These are phyloP conservation scores for Anableps anableps DNA, from an alignment of 2,797 vertebrate genomes.

Conservation along the genomic window DNA sequence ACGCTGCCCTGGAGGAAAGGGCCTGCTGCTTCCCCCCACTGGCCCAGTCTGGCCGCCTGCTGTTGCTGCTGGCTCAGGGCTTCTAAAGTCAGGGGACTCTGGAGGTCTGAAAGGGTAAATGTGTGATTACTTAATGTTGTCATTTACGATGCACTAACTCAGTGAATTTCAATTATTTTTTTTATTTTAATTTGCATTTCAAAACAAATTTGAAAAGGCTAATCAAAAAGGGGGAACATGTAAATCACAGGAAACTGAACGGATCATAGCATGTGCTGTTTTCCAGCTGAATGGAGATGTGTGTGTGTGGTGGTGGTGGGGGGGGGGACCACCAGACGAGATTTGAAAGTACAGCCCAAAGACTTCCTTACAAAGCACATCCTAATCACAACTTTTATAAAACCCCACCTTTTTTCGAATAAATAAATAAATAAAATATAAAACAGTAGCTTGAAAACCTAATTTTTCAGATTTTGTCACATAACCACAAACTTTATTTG, in stretches of 20 bases:
- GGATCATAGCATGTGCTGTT: too few relatives aligned
- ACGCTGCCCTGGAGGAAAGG: constrained; percentile 89
- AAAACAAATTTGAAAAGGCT: background rate
- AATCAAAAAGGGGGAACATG: background rate
- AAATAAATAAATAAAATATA: too few relatives aligned
- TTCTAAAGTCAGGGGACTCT: constrained; percentile 89
- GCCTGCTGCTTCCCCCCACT: constrained; percentile 92
- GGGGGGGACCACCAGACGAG: too few relatives aligned
- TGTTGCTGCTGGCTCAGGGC: constrained; percentile 88
- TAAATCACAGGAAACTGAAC: background rate
- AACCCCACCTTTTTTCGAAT: too few relatives aligned
- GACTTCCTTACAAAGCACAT: too few relatives aligned
- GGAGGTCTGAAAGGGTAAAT: constrained; percentile 83
- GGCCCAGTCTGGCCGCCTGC: constrained; percentile 89
- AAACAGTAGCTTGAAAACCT: too few relatives aligned
- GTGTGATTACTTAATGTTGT: constrained; percentile 16
- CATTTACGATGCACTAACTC: background rate
- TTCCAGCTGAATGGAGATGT: too few relatives aligned
- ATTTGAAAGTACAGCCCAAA: too few relatives aligned
- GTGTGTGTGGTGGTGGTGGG: too few relatives aligned
- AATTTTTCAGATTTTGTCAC: too few relatives aligned
- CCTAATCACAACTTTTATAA: too few relatives aligned
- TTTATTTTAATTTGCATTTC: background rate
- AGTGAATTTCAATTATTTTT: background rate
- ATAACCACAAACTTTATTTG: too few relatives aligned